Conservation (phyloP, 2,888 invertebrate genomes). For the Teinopalpus imperialis region DNA sequence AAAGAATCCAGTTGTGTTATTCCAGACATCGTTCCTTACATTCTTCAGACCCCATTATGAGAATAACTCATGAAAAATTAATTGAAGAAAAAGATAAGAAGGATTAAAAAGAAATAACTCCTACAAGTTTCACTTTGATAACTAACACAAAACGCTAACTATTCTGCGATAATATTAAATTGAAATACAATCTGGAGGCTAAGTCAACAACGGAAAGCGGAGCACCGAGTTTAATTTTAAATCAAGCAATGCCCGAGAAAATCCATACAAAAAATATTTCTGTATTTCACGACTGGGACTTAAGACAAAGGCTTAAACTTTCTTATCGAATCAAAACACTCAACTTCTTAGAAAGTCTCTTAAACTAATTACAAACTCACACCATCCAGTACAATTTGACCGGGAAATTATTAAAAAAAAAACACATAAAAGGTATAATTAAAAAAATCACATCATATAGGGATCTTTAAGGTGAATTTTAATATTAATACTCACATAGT, state of each 20-base stretch:
- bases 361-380: constrained; percentile 36
- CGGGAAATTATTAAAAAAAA: constrained; percentile 31
- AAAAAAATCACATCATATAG: constrained; percentile 26
- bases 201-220: constrained; percentile 1
- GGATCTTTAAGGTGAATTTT: constrained; percentile 12
- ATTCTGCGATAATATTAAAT: constrained; percentile 8
- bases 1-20: too few relatives aligned
- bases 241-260: constrained; percentile 13
- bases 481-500: constrained; percentile 65
- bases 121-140: too few relatives aligned
- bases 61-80: too few relatives aligned
- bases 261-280: constrained; percentile 17
- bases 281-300: constrained; percentile 23
- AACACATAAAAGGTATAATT: constrained; percentile 31
- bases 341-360: constrained; percentile 32
- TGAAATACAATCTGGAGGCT: constrained; percentile 8
- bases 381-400: constrained; percentile 54
- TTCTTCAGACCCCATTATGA: too few relatives aligned
- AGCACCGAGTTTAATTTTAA: constrained; percentile 17
- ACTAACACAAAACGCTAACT: neutral
- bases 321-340: constrained; percentile 34
- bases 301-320: constrained; percentile 32
- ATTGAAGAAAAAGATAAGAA: too few relatives aligned
- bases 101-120: too few relatives aligned
- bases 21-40: too few relatives aligned